Evolutionary conservation across 2,797 vertebrate species (phyloP).

Genomic region (Choloepus didactylus): DNA sequence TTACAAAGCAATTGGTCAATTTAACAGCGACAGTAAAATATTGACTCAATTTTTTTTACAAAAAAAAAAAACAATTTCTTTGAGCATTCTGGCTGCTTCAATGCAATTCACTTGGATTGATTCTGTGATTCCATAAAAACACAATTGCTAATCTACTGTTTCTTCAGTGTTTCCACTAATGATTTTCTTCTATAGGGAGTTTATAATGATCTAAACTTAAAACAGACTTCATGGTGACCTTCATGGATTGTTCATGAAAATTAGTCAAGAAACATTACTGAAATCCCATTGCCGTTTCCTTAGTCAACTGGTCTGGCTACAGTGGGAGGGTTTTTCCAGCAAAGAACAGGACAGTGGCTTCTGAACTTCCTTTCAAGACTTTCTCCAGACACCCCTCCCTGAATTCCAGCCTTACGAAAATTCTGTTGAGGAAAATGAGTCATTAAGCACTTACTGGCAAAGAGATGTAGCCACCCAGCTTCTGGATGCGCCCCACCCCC

Average conservation of each 20-base stretch:
- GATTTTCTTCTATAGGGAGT: conserved; percentile 53
- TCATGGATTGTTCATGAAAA: conserved; percentile 18
- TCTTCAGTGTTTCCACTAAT: background rate
- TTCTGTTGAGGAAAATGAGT: conserved; percentile 82
- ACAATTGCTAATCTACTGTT: background rate
- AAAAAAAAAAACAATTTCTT: background rate
- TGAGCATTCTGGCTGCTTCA: background rate
- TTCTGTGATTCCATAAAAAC: background rate
- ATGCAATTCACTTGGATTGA: background rate
- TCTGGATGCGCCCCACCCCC: background rate
- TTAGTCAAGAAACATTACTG: background rate
- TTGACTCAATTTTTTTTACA: background rate
- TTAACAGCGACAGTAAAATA: conserved; percentile 53
- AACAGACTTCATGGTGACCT: conserved; percentile 33
- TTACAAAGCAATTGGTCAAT: conserved; percentile 53
- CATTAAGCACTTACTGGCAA: conserved; percentile 77
- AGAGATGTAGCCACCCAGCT: conserved; percentile 27
- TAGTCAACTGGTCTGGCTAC: conserved; percentile 24
- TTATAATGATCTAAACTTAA: conserved; percentile 7
- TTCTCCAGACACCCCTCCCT: conserved; percentile 77
- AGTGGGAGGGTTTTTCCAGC: conserved; percentile 22
- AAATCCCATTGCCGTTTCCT: conserved; percentile 64
- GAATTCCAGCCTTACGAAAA: conserved; percentile 79
- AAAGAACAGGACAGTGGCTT: conserved; percentile 66
- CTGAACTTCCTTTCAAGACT: conserved; percentile 74